Conservation (phyloP, 2,797 vertebrate species). For the Danionella dracula region DNA sequence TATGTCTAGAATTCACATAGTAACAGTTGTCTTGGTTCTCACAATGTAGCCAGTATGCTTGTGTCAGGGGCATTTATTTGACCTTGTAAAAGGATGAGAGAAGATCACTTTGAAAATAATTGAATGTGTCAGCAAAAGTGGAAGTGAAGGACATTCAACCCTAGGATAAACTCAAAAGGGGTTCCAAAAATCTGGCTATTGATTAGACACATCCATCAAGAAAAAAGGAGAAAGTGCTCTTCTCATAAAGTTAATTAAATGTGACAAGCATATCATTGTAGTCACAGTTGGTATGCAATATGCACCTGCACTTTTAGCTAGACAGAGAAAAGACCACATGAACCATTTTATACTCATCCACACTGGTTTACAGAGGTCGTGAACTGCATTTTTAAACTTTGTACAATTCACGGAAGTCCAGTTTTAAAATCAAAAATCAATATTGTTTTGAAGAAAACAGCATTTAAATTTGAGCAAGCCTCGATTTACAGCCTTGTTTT, state of each 20-base stretch:
- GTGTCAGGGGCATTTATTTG: constrained; percentile 54
- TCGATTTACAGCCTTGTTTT: no score
- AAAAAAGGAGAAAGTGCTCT: neutral
- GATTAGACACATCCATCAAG: neutral
- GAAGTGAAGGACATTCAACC: constrained; percentile 55
- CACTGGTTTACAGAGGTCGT: no score
- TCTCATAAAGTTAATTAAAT: constrained; percentile 8
- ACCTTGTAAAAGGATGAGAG: constrained; percentile 58
- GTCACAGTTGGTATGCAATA: neutral
- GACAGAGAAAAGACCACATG: neutral
- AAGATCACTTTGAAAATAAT: constrained; percentile 28
- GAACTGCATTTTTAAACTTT: no score
- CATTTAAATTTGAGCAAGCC: no score
- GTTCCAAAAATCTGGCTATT: neutral
- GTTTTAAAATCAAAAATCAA: no score
- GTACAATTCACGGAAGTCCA: no score
- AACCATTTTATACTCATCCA: no score
- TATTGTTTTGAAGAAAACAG: no score
- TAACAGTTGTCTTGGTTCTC: constrained; percentile 31
- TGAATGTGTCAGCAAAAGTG: constrained; percentile 50
- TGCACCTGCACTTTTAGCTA: neutral
- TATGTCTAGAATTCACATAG: neutral
- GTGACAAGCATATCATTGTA: neutral
- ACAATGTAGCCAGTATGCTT: constrained; percentile 46
- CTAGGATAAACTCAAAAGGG: constrained; percentile 52